Conservation (phyloP, 2,113 vertebrate species). For the Eulemur rufifrons region DNA sequence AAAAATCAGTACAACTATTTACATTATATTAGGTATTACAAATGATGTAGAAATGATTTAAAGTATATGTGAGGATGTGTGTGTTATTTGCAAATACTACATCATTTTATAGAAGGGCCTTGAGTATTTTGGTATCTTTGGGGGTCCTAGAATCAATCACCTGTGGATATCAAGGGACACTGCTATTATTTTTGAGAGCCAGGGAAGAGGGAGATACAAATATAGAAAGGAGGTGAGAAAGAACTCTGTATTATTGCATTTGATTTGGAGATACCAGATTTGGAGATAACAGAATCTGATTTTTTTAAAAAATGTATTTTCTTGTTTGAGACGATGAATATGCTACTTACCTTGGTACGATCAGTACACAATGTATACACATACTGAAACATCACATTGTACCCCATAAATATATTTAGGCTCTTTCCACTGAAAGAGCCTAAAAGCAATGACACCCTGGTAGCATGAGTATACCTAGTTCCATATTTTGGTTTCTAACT, state of each 20-base stretch:
- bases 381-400: background rate
- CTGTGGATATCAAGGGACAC: background rate
- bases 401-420: background rate
- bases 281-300: background rate
- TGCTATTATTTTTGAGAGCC: background rate
- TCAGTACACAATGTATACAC: background rate
- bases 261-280: background rate
- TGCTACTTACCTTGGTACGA: background rate
- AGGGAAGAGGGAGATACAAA: background rate
- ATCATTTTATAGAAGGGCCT: background rate
- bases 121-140: background rate
- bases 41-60: background rate
- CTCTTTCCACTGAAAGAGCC: background rate
- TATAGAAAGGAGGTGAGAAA: background rate
- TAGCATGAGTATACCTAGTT: background rate
- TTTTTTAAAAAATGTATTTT: background rate
- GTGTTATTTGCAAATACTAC: background rate
- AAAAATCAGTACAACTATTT: background rate
- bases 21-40: background rate
- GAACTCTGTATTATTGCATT: background rate
- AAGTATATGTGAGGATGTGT: background rate
- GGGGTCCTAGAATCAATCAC: background rate
- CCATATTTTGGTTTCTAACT: background rate
- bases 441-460: background rate
- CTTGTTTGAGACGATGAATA: background rate